Evolutionary conservation across 2,888 invertebrate species (phyloP).

Genomic region (Cantharis nigra): DNA sequence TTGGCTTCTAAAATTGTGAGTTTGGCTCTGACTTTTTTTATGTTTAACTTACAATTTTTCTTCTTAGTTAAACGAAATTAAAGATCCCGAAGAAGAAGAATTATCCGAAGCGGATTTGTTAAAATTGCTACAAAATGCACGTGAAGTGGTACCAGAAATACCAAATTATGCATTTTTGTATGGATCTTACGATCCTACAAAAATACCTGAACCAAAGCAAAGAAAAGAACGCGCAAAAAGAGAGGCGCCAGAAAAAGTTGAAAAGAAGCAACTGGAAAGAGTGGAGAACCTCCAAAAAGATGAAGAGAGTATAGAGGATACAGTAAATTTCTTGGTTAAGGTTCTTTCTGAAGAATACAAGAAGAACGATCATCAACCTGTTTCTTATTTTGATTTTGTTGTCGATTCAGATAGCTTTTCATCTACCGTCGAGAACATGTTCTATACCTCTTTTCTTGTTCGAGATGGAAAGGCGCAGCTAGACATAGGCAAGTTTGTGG

Average conservation of each 20-base stretch:
- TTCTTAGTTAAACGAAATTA: slow-evolving; percentile 2
- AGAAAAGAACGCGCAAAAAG: slow-evolving; percentile 46
- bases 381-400: slow-evolving; percentile 64
- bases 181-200: slow-evolving; percentile 56
- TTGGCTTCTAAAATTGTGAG: slow-evolving; percentile 59
- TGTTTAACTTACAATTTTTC: neutral
- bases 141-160: slow-evolving; percentile 43
- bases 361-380: slow-evolving; percentile 51
- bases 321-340: slow-evolving; percentile 59
- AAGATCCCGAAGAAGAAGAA: slow-evolving; percentile 34
- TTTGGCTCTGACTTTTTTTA: slow-evolving; percentile 1
- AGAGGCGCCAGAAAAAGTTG: slow-evolving; percentile 44
- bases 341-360: slow-evolving; percentile 57
- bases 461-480: slow-evolving; percentile 62
- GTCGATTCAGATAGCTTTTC: slow-evolving; percentile 65
- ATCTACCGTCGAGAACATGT: slow-evolving; percentile 66
- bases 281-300: slow-evolving; percentile 59
- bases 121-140: slow-evolving; percentile 43
- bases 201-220: slow-evolving; percentile 46
- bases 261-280: slow-evolving; percentile 58
- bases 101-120: slow-evolving; percentile 54
- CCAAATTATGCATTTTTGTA: slow-evolving; percentile 54
- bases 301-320: slow-evolving; percentile 62
- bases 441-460: slow-evolving; percentile 67
- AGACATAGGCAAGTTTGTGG: slow-evolving; percentile 52